Conservation (phyloP, 2,888 invertebrate species). For the Ectobius pallidus region DNA sequence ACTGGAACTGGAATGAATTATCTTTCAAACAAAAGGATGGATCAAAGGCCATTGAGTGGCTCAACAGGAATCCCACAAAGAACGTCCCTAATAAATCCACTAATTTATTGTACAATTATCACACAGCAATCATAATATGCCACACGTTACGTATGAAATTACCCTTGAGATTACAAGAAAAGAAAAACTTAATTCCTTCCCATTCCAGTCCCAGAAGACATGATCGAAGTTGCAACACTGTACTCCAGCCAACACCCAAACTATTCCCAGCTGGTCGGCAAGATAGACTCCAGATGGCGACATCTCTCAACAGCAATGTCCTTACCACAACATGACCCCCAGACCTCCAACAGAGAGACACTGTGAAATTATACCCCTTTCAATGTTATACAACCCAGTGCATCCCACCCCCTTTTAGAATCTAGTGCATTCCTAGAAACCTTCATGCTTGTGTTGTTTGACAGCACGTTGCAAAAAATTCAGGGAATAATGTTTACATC, state of each 20-base stretch:
- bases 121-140: no score
- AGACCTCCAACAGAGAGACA: slow-evolving; percentile 15
- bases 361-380: no score
- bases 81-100: no score
- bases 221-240: slow-evolving; percentile 23
- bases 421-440: no score
- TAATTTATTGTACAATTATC: no score
- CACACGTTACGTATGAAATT: no score
- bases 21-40: slow-evolving; percentile 19
- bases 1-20: background rate
- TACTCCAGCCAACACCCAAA: slow-evolving; percentile 25
- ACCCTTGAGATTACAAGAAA: no score
- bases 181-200: no score
- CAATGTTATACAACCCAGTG: no score
- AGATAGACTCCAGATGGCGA: slow-evolving; percentile 24
- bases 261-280: slow-evolving; percentile 26
- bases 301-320: background rate
- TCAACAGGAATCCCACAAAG: background rate
- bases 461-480: no score
- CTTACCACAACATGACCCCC: background rate
- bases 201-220: background rate
- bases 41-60: background rate
- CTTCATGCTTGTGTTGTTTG: no score
- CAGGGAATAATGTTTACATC: background rate
- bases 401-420: no score